A percentile compares a stretch with the other conserved stretches of the same genome.
Conservation (phyloP, 2,113 vertebrate species). For the Cercopithecus mona region DNA sequence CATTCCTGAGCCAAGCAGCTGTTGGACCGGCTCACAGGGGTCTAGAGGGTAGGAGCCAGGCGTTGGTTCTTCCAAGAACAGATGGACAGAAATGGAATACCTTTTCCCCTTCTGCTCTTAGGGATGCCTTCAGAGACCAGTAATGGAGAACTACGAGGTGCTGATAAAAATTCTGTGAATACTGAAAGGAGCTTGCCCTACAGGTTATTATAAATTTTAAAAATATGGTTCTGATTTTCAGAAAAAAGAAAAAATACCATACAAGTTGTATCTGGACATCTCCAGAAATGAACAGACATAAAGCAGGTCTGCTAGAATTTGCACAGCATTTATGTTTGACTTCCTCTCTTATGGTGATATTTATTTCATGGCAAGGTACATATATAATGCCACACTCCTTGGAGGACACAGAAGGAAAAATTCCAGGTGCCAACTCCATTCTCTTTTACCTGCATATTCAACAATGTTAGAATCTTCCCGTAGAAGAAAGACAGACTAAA, state of each 20-base stretch:
- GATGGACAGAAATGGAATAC: not conserved
- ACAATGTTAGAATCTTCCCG: not conserved
- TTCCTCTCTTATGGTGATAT: not conserved
- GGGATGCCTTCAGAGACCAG: not conserved
- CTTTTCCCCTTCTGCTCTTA: not conserved
- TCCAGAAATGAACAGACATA: not conserved
- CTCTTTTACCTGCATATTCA: not conserved
- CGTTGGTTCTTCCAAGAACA: not conserved
- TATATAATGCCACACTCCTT: not conserved
- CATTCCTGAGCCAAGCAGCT: not conserved
- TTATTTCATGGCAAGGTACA: not conserved
- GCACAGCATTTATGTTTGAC: not conserved
- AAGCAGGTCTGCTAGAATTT: not conserved
- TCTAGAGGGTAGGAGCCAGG: not conserved
- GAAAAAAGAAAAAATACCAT: not conserved
- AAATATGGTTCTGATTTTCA: not conserved
- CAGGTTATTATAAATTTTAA: not conserved
- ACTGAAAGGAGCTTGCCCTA: too few species aligned
- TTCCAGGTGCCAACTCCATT: not conserved
- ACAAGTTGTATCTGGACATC: not conserved
- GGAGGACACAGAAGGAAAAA: not conserved
- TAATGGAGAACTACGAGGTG: not conserved
- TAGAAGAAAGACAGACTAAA: not conserved
- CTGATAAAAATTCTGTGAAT: too few species aligned
- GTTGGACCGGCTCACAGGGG: not conserved